phyloP scores from a whole-genome alignment of 2,797 vertebrate species.

The Micromesistius poutassou region DNA sequence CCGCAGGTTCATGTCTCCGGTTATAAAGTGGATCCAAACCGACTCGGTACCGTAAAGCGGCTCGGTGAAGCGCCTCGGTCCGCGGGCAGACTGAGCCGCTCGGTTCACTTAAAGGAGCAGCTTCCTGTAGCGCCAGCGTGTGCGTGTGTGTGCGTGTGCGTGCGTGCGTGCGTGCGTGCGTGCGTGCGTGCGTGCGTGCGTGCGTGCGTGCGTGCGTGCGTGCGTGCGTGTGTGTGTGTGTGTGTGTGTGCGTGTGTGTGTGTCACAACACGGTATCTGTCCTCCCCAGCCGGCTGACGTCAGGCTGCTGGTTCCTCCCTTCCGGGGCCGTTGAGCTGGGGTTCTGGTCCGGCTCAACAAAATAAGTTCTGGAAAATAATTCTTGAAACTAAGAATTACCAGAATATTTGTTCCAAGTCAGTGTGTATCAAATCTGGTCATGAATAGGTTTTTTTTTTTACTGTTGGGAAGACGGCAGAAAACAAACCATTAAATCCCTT shows the following conservation, averaged over 20 bases:
- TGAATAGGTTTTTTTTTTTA: no score
- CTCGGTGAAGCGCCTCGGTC: conserved; percentile 4
- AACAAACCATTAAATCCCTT: neutral
- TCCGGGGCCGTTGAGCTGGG: conserved; percentile 28
- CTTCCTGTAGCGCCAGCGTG: conserved; percentile 40
- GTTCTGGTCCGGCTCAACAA: neutral
- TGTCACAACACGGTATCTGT: no score
- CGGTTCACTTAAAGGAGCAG: conserved; percentile 59
- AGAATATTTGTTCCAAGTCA: neutral
- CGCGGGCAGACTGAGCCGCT: conserved; percentile 31
- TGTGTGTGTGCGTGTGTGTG: no score
- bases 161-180: neutral
- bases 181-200: no score
- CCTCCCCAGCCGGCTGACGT: conserved; percentile 26
- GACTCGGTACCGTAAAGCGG: conserved; percentile 6
- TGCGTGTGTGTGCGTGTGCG: no score
- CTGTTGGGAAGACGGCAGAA: neutral
- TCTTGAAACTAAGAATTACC: neutral
- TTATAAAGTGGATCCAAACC: conserved; percentile 33
- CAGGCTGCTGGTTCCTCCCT: conserved; percentile 47
- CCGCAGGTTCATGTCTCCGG: conserved; percentile 60
- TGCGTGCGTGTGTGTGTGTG: no score
- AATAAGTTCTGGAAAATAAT: neutral
- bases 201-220: no score
- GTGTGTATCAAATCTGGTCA: neutral